Evolutionary conservation across 2,888 invertebrate genomes (phyloP), one percentile per base, ranked within the genome.

Genomic region (Drosophila subsilvestris): DNA sequence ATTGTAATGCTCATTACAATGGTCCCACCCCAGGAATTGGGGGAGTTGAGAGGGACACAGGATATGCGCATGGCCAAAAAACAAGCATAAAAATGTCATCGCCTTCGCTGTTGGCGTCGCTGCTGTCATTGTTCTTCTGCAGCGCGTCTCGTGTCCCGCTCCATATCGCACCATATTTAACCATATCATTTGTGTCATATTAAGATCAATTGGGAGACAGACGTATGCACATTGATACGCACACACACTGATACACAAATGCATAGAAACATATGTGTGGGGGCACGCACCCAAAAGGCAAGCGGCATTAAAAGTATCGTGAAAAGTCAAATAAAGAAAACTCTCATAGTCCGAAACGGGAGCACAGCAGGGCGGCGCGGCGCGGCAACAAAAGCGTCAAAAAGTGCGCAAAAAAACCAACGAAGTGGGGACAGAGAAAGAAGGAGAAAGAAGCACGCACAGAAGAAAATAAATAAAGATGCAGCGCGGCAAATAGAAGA

Each of bases 131-230:
- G 80, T 79, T 79, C 74, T 67, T 69, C 59, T 73, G 72, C 76
- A 63, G 61, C 66, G 56, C 53, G 63, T 60, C 78, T 66, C 86
- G 78, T 83, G 59, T 78, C 44, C 25, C 32, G 48, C 32, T 12
- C 32, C 75, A 72, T 63, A 60, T 79, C 79, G 37, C 6, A 37
- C 14, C 2, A 6, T 77, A 86, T 80, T 88, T 88, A 84, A 85
- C 80, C 86, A 88, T 89, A 90, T 90, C 90, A 90, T 90, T 90
- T 90, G 89, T 90, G 90, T 90, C 90, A 90, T 89, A 90, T 90
- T 90, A 90, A 90, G 90, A 90, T 90, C 90, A 90, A 90, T 90
- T 89, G 90, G 89, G 81, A 89, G 87, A n/a, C n/a, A n/a, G n/a
- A 89, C 83, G 25, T 45, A 32, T 22, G 18, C 59, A 43, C 18